These are phyloP conservation scores for Polydrusus pterygomalis DNA, from an alignment of 2,888 invertebrate species.

Conservation along the genomic window DNA sequence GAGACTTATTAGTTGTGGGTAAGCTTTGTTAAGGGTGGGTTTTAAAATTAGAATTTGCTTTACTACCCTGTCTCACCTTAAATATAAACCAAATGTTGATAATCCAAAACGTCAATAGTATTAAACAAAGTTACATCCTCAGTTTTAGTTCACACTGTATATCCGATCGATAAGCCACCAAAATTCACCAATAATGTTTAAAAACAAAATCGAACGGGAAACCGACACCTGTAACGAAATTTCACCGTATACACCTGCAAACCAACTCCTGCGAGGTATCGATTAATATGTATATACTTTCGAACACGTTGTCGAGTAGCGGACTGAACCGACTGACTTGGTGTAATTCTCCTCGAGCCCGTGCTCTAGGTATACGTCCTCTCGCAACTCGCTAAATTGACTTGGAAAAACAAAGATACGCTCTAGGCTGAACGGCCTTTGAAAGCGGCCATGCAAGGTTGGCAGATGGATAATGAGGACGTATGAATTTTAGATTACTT, in stretches of 20 bases:
- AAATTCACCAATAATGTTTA: conserved; percentile 15
- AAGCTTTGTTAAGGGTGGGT: no score
- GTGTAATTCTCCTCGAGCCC: conserved; percentile 39
- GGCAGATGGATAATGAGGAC: conserved; percentile 51
- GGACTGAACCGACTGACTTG: conserved; percentile 47
- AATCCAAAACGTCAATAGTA: conserved; percentile 12
- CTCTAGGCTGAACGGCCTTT: conserved; percentile 48
- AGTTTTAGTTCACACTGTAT: conserved; percentile 11
- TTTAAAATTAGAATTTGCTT: no score
- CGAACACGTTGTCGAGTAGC: conserved; percentile 41
- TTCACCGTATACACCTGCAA: conserved; percentile 41
- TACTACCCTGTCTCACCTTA: not conserved
- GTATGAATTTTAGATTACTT: conserved; percentile 36
- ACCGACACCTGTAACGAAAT: conserved; percentile 39
- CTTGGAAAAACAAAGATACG: conserved; percentile 42
- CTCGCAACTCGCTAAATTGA: conserved; percentile 38
- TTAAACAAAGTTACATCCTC: conserved; percentile 18
- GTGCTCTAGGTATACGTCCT: conserved; percentile 52
- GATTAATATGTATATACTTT: conserved; percentile 34
- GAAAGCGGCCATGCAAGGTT: conserved; percentile 50
- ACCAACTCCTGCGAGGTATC: conserved; percentile 21
- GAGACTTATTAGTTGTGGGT: no score
- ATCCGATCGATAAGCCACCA: conserved; percentile 7
- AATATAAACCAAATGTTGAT: not conserved
- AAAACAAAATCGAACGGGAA: conserved; percentile 27